phyloP scores from a whole-genome alignment of 2,888 invertebrate species.

The Sicus ferrugineus region DNA sequence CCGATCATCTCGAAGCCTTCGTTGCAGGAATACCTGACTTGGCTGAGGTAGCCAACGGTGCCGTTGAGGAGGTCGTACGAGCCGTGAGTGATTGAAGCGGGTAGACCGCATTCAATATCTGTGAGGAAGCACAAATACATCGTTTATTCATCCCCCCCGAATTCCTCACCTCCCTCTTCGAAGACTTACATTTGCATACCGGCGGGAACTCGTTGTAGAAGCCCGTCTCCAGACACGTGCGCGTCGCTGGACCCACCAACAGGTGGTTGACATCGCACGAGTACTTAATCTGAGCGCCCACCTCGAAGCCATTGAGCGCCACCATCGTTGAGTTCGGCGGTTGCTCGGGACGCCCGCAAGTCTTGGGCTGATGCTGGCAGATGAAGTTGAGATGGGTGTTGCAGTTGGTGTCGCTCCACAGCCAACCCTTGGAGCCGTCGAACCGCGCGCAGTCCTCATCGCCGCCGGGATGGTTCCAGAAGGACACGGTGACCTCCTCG shows the following conservation, averaged over 20 bases:
- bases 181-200: constrained; percentile 85
- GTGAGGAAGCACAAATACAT: constrained; percentile 39
- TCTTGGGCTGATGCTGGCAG: constrained; percentile 91
- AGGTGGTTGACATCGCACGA: constrained; percentile 86
- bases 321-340: constrained; percentile 91
- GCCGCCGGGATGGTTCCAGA: constrained; percentile 89
- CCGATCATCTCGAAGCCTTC: constrained; percentile 88
- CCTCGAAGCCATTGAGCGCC: constrained; percentile 76
- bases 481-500: constrained; percentile 86
- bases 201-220: constrained; percentile 95
- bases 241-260: constrained; percentile 82
- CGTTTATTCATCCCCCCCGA: too few relatives aligned
- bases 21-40: constrained; percentile 84
- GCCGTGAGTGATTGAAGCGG: constrained; percentile 85
- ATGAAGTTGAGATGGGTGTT: constrained; percentile 85
- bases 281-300: constrained; percentile 85
- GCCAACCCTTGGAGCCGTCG: constrained; percentile 93
- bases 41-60: constrained; percentile 86
- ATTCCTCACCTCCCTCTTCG: too few relatives aligned
- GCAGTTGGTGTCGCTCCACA: constrained; percentile 94
- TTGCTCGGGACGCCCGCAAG: constrained; percentile 91
- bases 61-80: constrained; percentile 81
- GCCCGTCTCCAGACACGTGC: constrained; percentile 88
- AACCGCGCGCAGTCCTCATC: constrained; percentile 87
- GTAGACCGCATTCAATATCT: constrained; percentile 91